Base-by-base conservation (phyloP, 1,140 invertebrate species). In the Drosophila hydei region DNA sequence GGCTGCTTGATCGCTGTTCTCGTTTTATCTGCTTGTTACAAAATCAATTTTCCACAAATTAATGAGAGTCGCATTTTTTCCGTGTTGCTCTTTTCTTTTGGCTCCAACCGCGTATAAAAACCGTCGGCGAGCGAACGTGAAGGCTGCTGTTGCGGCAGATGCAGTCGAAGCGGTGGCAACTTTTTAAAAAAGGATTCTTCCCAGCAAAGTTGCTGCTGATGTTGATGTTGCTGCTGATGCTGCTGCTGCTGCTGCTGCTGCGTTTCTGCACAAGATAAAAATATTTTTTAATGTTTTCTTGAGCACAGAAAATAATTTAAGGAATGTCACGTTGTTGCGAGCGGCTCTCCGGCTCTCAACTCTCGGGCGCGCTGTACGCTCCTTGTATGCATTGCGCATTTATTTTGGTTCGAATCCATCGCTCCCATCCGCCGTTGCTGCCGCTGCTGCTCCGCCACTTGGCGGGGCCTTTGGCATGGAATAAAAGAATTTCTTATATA, bases 251-350 rank as follows among this genome's bases (percentile, higher is more conserved):
- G 25, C 27, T 61, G 61, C 48, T 45, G 55, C 27, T 52, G 14
- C 40, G 65, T 62, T 79, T 62, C 72, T 72, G 79, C 79, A 72
- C 74, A 84, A 85, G 80, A 83, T 69, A 89, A 77, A 88, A 88
- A 89, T 89, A 84, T 83, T 84, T 79, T 88, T 88, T 88, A 89
- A 88, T 88, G 84, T 88, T 88, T 88, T 88, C 83, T 65, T 89
- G 83, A 79, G 74, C 80, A 85, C 77, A 76, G 73, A 74, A 74
- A 88, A 89, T 77, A 83, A 88, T 88, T 88, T 89, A 63, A 89
- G 79, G 84, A 88, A 88, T 88, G 84, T 84, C 84, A 89, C 84
- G 84, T 89, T 88, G 75, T 68, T 70, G 68, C 69, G 36, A 76
- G 68, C 69, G 23, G 38, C 67, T 62, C 42, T 47, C 18, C 12